Evolutionary conservation across 2,797 vertebrate genomes (phyloP).

Genomic region (Nannoperca obscura): DNA sequence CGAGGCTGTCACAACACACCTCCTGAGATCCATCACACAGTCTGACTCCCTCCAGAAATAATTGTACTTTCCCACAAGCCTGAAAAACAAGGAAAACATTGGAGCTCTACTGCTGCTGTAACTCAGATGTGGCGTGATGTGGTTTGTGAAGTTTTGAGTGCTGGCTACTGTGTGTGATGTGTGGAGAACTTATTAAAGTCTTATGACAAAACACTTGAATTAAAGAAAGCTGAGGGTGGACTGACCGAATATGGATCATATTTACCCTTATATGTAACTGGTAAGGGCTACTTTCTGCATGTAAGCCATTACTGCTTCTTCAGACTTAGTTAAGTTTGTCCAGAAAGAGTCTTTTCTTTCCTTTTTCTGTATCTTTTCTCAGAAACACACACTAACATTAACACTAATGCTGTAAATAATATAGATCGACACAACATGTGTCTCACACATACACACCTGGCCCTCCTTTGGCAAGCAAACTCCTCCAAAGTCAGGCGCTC

Average conservation of each 20-base stretch:
- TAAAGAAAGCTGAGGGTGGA: not conserved
- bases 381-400: not conserved
- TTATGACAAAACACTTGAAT: not conserved
- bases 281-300: not conserved
- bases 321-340: not conserved
- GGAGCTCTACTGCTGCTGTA: not conserved
- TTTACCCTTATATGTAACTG: not conserved
- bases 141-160: not conserved
- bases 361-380: not conserved
- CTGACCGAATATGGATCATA: not conserved
- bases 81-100: conserved; percentile 24
- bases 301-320: not conserved
- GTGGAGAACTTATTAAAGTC: not conserved
- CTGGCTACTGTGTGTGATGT: not conserved
- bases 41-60: conserved; percentile 45
- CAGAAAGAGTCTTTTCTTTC: not conserved
- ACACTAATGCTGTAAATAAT: not conserved
- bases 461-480: conserved; percentile 65
- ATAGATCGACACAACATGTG: not conserved
- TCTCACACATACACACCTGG: conserved; percentile 42
- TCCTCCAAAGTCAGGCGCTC: conserved; percentile 37
- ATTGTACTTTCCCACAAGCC: conserved; percentile 60
- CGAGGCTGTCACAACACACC: conserved; percentile 71
- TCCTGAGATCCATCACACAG: conserved; percentile 27
- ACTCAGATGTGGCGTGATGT: conserved; percentile 10